Base-by-base conservation (phyloP, 2,113 vertebrate species). In the Hydrolagus affinis region DNA sequence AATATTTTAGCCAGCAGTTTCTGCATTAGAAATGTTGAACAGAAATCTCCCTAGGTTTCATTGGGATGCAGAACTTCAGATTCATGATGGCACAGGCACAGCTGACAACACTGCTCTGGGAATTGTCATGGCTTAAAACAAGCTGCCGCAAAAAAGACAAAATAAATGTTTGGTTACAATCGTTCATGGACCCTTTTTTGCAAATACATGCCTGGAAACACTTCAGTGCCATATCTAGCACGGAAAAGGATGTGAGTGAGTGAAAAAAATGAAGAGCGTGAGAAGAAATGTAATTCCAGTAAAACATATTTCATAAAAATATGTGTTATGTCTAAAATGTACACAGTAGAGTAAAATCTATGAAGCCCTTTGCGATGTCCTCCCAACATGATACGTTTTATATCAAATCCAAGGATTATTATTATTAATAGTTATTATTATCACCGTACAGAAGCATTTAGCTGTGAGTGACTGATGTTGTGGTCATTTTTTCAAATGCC, bases 161-260 rank as follows among this genome's bases (percentile, higher is more conserved):
- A 66, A 83, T 83, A 66, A 83, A 83, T 83, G 30, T 30, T 66
- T 21, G 62, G 78, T 19, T 32, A 64, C 60, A 66, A 30, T 30
- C 21, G 3, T 25, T 56, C 75, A 21, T 77, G 74, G 75, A 57
- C 76, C 62, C 12, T 78, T 44, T 28, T 64, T 60, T 8, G 12
- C 25, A 83, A 28, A 44, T 14, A 11, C 19, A 4, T 21, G 60
- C 60, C 21, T 83, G 17, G 28, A 11, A 30, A 32, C 28, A 7
- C 59, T 21, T 83, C 28, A 6, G 0, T 68, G 66, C 25, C 30
- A 83, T 17, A 32, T 30, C 25, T 8, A 30, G 15, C 28, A 68
- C 17, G 32, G 28, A 32, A 44, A 68, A 64, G 8, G 14, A 83
- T 21, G 25, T 44, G 44, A 44, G 44, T 44, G 44, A 44, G 25